Base-by-base conservation (phyloP, 1,140 invertebrate species). In the Saccostrea glomerata region DNA sequence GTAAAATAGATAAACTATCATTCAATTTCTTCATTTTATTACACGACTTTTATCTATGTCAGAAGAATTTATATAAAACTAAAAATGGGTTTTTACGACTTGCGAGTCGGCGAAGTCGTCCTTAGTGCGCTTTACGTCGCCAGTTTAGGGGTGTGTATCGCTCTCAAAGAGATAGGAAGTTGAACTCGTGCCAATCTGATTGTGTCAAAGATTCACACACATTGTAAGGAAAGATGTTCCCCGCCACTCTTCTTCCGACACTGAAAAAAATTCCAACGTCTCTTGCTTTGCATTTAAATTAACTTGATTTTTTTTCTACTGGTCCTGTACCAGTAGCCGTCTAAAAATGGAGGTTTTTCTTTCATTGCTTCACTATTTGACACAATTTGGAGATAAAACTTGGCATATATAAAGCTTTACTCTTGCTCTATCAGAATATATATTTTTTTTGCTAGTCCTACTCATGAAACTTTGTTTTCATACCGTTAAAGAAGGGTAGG, bases 101-200 rank as follows among this genome's bases (percentile, higher is more conserved):
- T 66, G 66, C 23, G 25, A 73, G 23, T 13, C 25, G 66, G 25
- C 23, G 23, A 25, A 30, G 11, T 15, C 70, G 70, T 77, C 70
- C 70, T 30, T 30, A 77, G 70, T 77, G 36, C 70, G 30, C 70
- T 17, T 15, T 36, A 77, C 70, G 7, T 77, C 23, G 23, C 30
- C 70, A 25, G 70, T 77, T 77, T 25, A 30, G 15, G 25, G 70
- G 70, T 77, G 70, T 77, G 70, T 77, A 30, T 77, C 25, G 1
- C 70, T 47, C 47, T 30, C 9, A 23, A 13, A 77, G 70, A 30
- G 70, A 30, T 77, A 77, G 23, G 70, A 25, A 11, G 23, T 77
- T 77, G 70, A 77, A 77, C 70, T 11, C 70, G 15, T 36, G 70
- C 70, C 70, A 77, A 77, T 77, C 70, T 77, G 70, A 77, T 77